Evolutionary conservation across 2,888 invertebrate genomes (phyloP), one percentile per base, ranked within the genome.

Genomic region (Beris morrisii): DNA sequence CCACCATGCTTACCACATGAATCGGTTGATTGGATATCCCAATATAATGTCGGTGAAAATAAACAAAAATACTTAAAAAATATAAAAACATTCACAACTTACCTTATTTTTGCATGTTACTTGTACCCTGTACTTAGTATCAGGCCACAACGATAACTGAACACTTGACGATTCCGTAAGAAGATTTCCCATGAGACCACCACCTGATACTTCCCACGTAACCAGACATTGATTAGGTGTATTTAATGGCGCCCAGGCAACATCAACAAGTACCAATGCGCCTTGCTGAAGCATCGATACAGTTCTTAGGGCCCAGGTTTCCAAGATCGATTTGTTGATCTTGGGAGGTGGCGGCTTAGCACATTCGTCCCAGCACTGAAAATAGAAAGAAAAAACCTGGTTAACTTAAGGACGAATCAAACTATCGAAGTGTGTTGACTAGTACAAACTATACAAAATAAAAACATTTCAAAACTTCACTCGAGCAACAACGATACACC

Each of bases 21-120:
- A 22, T 22, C 22, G 22, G 22, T 22, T 22, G 22, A 22, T 22
- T 22, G 22, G 22, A 22, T 22, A 22, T 22, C 22, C 22, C 22
- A 1, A 22, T 22, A n/a, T n/a, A n/a, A n/a, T n/a, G n/a, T n/a
- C n/a, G 1, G 22, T 22, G 22, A 22, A 22, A 22, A 22, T 22
- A 22, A 22, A 22, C 22, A 22, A 22, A 22, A 2, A 22, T 22
- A 22, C 22, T 22, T 22, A 22, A 22, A 22, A 22, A 22, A 22
- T 22, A 22, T 22, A 22, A 22, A 22, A 22, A 3, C 22, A 38
- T 9, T 38, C 38, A 54, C n/a, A 7, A 69, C 72, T 78, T 68
- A 80, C 80, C 77, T 78, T 81, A 72, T 80, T 77, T 73, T 80
- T 80, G 71, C 80, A 80, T 66, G 80, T 80, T 67, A 80, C 80